These are phyloP conservation scores for Eolophus roseicapilla DNA, from an alignment of 2,113 vertebrate genomes.

Conservation along the genomic window DNA sequence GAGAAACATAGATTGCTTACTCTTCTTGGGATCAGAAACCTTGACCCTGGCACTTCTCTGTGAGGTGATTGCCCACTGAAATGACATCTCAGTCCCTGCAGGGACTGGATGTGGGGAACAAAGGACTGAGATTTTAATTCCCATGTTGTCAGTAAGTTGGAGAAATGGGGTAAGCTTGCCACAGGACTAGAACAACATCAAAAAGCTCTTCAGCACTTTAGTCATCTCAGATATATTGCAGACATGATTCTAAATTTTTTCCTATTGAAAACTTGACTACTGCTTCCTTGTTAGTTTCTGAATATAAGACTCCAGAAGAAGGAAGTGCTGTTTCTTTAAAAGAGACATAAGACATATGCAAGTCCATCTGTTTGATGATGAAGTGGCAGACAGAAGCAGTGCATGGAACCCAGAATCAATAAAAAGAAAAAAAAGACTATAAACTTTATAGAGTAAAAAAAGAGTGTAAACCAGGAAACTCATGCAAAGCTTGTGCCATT, in stretches of 20 bases:
- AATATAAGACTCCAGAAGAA: neutral
- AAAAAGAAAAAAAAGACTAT: neutral
- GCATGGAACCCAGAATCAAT: neutral
- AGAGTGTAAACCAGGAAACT: neutral
- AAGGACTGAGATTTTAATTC: neutral
- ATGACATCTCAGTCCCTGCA: neutral
- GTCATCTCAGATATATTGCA: neutral
- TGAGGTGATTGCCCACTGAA: neutral
- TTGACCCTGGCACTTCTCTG: neutral
- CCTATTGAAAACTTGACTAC: neutral
- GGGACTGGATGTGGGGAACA: neutral
- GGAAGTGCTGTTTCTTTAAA: neutral
- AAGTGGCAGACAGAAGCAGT: neutral
- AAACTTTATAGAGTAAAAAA: neutral
- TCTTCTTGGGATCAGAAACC: neutral
- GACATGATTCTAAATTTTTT: neutral
- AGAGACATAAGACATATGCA: neutral
- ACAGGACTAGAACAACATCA: neutral
- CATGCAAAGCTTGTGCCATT: neutral
- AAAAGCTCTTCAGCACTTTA: neutral
- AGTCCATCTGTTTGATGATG: neutral
- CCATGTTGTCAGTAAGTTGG: neutral
- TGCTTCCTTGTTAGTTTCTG: neutral
- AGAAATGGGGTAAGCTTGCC: neutral
- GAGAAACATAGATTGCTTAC: neutral